Evolutionary conservation across 2,113 vertebrate species (phyloP).

Genomic region (Seriola rivoliana): DNA sequence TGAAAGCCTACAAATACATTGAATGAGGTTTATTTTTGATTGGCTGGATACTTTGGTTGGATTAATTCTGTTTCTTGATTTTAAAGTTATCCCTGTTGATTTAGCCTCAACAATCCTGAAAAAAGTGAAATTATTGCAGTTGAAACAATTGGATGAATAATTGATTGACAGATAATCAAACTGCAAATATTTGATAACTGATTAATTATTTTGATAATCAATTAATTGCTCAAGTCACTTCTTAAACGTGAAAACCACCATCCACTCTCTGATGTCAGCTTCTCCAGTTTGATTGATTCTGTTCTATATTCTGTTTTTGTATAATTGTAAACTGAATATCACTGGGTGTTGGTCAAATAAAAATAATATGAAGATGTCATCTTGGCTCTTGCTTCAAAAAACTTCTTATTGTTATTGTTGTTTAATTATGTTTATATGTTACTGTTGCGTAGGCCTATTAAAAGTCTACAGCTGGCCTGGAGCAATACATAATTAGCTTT

Average conservation of each 20-base stretch:
- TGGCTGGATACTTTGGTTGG: neutral
- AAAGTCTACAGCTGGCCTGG: neutral
- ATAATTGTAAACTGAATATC: neutral
- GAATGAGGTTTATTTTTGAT: neutral
- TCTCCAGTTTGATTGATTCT: neutral
- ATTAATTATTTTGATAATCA: neutral
- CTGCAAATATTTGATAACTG: neutral
- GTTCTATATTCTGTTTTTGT: neutral
- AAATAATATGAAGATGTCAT: no score
- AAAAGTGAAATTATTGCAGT: neutral
- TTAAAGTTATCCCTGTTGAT: neutral
- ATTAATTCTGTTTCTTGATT: neutral
- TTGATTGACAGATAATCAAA: neutral
- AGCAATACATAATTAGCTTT: conserved; percentile 28
- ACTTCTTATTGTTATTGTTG: neutral
- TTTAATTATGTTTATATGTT: conserved; percentile 34
- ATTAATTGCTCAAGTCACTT: neutral
- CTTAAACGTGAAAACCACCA: neutral
- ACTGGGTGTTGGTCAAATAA: neutral
- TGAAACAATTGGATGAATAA: neutral
- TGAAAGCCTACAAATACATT: neutral
- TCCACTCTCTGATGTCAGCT: neutral
- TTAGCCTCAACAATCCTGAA: neutral
- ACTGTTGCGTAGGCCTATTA: conserved; percentile 12
- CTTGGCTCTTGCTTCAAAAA: neutral